These are phyloP conservation scores for Apis dorsata DNA, from an alignment of 1,140 invertebrate genomes.

Conservation along the genomic window DNA sequence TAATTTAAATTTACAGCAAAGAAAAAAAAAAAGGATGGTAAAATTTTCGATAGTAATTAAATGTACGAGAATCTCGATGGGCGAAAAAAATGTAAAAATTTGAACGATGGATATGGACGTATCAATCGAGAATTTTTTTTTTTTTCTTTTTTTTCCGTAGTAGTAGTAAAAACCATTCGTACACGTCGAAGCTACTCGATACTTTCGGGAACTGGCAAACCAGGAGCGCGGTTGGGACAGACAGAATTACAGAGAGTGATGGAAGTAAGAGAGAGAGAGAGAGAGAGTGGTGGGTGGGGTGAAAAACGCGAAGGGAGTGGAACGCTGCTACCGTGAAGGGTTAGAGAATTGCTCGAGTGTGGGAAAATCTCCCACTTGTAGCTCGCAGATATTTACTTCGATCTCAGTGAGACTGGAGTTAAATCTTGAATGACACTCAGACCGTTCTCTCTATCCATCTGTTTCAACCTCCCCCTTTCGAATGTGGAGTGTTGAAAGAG, in stretches of 20 bases:
- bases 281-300: conserved; percentile 8
- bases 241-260: conserved; percentile 39
- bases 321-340: conserved; percentile 35
- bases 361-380: conserved; percentile 78
- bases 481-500: conserved; percentile 25
- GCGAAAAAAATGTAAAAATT: neutral
- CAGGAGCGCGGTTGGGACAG: conserved; percentile 7
- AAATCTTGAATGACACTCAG: conserved; percentile 74
- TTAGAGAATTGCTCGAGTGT: conserved; percentile 61
- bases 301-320: conserved; percentile 45
- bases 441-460: conserved; percentile 54
- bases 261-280: neutral
- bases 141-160: neutral
- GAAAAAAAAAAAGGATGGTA: neutral
- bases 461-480: conserved; percentile 22
- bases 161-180: neutral
- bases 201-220: conserved; percentile 63
- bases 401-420: conserved; percentile 66
- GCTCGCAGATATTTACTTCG: conserved; percentile 75
- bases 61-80: neutral
- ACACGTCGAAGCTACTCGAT: conserved; percentile 63
- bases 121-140: conserved; percentile 23
- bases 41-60: neutral
- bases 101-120: neutral
- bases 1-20: too few relatives aligned